Base-by-base conservation (phyloP, 2,888 invertebrate species). In the Callimorpha dominula region DNA sequence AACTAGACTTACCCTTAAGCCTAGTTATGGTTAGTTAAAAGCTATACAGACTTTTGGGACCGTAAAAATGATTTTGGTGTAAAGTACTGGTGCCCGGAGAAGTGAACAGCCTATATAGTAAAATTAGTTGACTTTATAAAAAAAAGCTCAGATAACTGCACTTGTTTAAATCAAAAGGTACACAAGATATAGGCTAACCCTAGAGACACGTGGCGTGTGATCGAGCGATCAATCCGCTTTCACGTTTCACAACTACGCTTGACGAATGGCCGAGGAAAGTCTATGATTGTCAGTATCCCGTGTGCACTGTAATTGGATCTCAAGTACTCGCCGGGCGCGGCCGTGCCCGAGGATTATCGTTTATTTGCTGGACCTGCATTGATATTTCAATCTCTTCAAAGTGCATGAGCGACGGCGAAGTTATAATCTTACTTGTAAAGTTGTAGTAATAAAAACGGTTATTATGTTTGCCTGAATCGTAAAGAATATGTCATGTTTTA, bases 141-240 rank as follows among this genome's bases (percentile, higher is more conserved):
- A 52, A 54, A 9, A 2, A 11, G 20, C 5, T 60, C 4, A 31
- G 57, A 5, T n/a, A 52, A n/a, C 57, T 57, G 57, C 20, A 57
- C 20, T 20, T 31, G 6, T 31, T 31, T 60, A 20, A 31, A 31
- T 60, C 57, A 60, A 60, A 60, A 60, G 31, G 6, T 60, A 60
- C 60, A 6, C 31, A 60, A 60, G 60, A 60, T 66, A 60, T 9
- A 40, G 31, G 66, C 69, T 69, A 72, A 71, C 66, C 65, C 77
- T 78, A 74, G 64, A 43, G 74, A 85, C 87, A 89, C 85, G 87
- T 87, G 88, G 86, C 86, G 87, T 89, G 86, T 88, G 87, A 90
- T 90, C 89, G 86, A 87, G 87, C 86, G 84, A 88, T 91, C 88
- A 86, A 87, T 87, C 89, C 86, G 88, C 91, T 93, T 93, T 93